Evolutionary conservation across 2,113 vertebrate genomes (phyloP), one percentile per base, ranked within the genome.

Genomic region (Pagrus major): DNA sequence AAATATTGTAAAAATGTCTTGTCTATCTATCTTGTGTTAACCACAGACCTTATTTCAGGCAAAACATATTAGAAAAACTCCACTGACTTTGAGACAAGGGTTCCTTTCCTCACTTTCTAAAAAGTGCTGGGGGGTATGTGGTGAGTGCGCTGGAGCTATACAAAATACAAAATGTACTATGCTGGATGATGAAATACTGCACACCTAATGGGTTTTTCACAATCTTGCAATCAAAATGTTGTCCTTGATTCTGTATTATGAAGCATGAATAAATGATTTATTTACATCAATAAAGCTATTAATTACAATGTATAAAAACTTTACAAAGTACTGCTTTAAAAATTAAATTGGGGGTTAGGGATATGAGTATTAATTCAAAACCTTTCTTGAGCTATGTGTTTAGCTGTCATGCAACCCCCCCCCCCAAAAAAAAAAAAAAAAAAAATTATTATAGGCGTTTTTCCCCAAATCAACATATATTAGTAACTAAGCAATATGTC

Each of bases 181-280:
- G 46, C 58, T 52, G 12, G 14, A 27, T 10, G 44, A 51, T 61
- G 31, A 16, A 20, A 68, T 23, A 25, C 33, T 47, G 42, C 35
- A 47, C n/a, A 49, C 5, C 31, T 47, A 46, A 46, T 21, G 2
- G 18, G 4, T 37, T 67, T 77, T 47, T 68, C 46, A 8, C 25
- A 42, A 29, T 55, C 47, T 37, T 70, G 10, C 8, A 54, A 71
- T 8, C n/a, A 20, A 55, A 79, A 78, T 52, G 23, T 49, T 35
- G 31, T 46, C 7, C 12, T 27, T 18, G 12, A n/a, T n/a, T 55
- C 39, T 79, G 49, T 25, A 18, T 6, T 56, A 12, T 20, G 9
- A n/a, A 16, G 37, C 1, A 27, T 61, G 8, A 39, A 59, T 58
- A 58, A 35, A 64, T 20, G 1, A 41, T 59, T 60, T 8, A 44